Base-by-base conservation (phyloP, 2,888 invertebrate genomes). In the Ethmia dodecea region DNA sequence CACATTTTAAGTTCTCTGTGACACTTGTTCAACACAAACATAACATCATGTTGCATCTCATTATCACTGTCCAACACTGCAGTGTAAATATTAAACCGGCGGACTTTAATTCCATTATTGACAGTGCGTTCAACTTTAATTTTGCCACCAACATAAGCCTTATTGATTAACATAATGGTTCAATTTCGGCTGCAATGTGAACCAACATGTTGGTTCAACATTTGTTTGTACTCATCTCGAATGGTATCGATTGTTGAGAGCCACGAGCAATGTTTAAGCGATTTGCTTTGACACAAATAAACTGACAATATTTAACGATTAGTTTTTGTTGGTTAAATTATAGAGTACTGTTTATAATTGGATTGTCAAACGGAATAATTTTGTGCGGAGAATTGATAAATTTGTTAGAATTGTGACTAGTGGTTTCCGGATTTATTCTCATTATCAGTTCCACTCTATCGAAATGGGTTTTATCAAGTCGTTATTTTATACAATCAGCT, bases 41-140 rank as follows among this genome's bases (percentile, higher is more conserved):
- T 38, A 24, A 40, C 45, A 42, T 38, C 36, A 47, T 41, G 42
- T 50, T 55, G 58, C 59, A 63, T 61, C 63, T 60, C 59, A 68
- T 72, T 71, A 67, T 52, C 56, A 45, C 52, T 53, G 55, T 60
- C 59, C 55, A 57, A 60, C 60, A 61, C 52, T 45, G 48, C 49
- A 55, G 40, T 52, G 65, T 65, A 62, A 70, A 72, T 64, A 69
- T 67, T 59, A 60, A 60, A 62, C 51, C 42, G 39, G 51, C 56
- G 54, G 49, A 59, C 62, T 61, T 65, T 66, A 64, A 68, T 70
- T 68, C 60, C 61, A 55, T 57, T 71, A 63, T 63, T 59, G 59
- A 59, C 54, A 47, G 46, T 49, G 37, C 33, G 37, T 37, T 28
- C 33, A 25, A 10, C 25, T 27, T 20, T 20, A 20, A 25, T 6